These are phyloP conservation scores for Dromococcyx pavoninus DNA, from an alignment of 2,797 vertebrate genomes.

Conservation along the genomic window DNA sequence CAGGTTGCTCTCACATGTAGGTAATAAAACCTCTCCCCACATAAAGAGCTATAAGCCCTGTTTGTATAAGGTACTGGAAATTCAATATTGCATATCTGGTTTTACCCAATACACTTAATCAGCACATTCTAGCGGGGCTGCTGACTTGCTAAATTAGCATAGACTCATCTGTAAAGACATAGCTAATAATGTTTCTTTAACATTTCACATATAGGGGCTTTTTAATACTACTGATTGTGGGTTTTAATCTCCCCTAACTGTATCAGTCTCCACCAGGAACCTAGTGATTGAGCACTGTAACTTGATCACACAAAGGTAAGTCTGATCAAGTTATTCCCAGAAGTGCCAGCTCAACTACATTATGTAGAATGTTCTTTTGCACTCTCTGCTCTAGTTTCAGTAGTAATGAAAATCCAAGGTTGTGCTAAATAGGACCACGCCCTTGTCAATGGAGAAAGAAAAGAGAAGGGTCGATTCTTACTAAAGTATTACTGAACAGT, in stretches of 20 bases:
- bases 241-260: background rate
- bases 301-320: background rate
- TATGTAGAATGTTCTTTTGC: background rate
- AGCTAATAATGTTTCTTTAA: background rate
- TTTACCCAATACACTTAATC: background rate
- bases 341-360: background rate
- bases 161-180: background rate
- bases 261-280: background rate
- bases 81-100: background rate
- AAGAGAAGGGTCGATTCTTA: background rate
- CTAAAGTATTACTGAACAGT: background rate
- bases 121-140: background rate
- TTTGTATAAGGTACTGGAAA: background rate
- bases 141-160: background rate
- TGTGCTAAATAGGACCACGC: background rate
- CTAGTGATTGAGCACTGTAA: background rate
- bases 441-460: background rate
- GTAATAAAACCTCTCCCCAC: background rate
- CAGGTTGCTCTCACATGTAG: background rate
- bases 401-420: background rate
- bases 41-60: background rate
- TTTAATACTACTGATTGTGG: background rate
- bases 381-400: background rate
- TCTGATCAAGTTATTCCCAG: background rate
- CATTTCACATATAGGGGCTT: background rate